Percentiles rank a stretch among this genome's conserved stretches.
phyloP scores from a whole-genome alignment of 2,888 invertebrate genomes.

The Geotrupes spiniger region DNA sequence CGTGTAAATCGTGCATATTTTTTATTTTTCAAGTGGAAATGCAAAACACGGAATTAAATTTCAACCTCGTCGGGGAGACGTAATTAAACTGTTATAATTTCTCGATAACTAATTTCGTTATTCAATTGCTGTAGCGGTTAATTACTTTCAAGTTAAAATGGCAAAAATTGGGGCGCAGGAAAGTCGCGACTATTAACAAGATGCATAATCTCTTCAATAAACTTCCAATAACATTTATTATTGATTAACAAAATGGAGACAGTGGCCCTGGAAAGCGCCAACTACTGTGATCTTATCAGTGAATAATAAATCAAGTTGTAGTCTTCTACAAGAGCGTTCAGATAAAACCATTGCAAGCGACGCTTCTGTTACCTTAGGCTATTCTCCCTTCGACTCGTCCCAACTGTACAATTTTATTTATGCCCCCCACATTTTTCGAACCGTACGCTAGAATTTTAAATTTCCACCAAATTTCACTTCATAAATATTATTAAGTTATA shows the following conservation, averaged over 20 bases:
- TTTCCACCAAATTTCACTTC: too few relatives aligned
- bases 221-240: constrained; percentile 28
- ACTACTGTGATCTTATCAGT: constrained; percentile 48
- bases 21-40: too few relatives aligned
- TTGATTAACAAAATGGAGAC: constrained; percentile 38
- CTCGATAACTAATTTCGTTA: too few relatives aligned
- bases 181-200: constrained; percentile 15
- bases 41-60: too few relatives aligned
- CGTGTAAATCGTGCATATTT: too few relatives aligned
- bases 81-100: too few relatives aligned
- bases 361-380: constrained; percentile 47
- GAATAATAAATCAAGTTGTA: constrained; percentile 48
- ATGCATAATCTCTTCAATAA: constrained; percentile 18
- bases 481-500: too few relatives aligned
- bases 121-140: background rate
- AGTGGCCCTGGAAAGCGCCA: constrained; percentile 40
- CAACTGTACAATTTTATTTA: constrained; percentile 48
- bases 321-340: constrained; percentile 46
- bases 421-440: constrained; percentile 43
- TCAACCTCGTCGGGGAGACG: too few relatives aligned
- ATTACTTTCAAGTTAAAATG: constrained; percentile 9
- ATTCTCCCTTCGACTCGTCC: constrained; percentile 46
- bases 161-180: constrained; percentile 5
- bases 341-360: constrained; percentile 42
- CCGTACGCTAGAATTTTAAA: constrained; percentile 24